Conservation (phyloP, 2,888 invertebrate genomes). For the Pheosia gnoma region DNA sequence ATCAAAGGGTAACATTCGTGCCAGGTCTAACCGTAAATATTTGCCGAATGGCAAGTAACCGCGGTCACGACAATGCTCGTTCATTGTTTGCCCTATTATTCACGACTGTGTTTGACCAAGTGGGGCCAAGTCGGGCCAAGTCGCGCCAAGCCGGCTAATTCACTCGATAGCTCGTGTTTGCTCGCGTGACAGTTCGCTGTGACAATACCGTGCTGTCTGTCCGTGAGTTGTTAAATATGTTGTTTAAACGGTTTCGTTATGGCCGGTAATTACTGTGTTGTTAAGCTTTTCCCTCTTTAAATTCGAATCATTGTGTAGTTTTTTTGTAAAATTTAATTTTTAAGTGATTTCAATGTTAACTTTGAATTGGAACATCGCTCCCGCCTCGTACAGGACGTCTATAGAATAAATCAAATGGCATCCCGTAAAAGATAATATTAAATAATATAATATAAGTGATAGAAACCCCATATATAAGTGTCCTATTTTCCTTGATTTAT, state of each 20-base stretch:
- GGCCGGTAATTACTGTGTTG: constrained; percentile 25
- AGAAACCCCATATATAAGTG: too few species aligned
- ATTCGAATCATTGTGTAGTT: not conserved
- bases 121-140: constrained; percentile 48
- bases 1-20: constrained; percentile 77
- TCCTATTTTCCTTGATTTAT: too few species aligned
- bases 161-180: constrained; percentile 44
- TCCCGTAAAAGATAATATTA: too few species aligned
- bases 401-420: too few species aligned
- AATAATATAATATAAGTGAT: too few species aligned
- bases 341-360: too few species aligned
- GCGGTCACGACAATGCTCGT: constrained; percentile 58
- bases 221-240: constrained; percentile 6
- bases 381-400: too few species aligned
- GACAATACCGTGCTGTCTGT: constrained; percentile 43
- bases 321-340: not conserved
- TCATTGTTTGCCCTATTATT: constrained; percentile 75
- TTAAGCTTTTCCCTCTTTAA: constrained; percentile 16
- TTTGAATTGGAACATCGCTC: too few species aligned
- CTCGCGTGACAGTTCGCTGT: constrained; percentile 71
- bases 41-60: constrained; percentile 53
- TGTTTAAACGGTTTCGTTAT: constrained; percentile 40
- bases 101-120: constrained; percentile 71
- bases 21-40: constrained; percentile 70
- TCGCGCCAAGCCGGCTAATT: constrained; percentile 27